Percentiles rank a stretch among this genome's conserved stretches.
These are phyloP conservation scores for Lophius piscatorius DNA, from an alignment of 2,113 vertebrate species.

Conservation along the genomic window DNA sequence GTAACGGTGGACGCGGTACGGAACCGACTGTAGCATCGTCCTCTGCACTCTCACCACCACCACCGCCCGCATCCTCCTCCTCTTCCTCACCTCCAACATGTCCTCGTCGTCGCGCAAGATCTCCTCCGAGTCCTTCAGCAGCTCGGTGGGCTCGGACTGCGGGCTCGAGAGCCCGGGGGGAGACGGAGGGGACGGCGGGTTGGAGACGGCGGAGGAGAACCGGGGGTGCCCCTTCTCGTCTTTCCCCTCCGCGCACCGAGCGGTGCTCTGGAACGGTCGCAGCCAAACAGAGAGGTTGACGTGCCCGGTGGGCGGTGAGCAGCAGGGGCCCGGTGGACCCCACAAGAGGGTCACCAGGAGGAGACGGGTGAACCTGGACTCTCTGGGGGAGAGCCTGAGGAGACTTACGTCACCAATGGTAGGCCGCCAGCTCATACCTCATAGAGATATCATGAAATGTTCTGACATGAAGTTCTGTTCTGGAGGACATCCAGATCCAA, in stretches of 20 bases:
- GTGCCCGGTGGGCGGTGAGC: conserved; percentile 68
- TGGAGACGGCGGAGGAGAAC: conserved; percentile 71
- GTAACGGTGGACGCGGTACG: conserved; percentile 68
- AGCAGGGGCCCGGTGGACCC: conserved; percentile 65
- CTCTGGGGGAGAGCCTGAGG: conserved; percentile 92
- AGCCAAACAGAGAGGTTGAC: conserved; percentile 81
- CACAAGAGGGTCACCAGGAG: conserved; percentile 85
- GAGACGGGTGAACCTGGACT: conserved; percentile 93
- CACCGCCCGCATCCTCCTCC: conserved; percentile 43
- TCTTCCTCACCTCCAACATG: conserved; percentile 77
- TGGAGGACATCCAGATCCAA: too few species aligned
- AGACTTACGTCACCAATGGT: conserved; percentile 94
- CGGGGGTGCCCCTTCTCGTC: conserved; percentile 74
- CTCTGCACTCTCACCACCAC: conserved; percentile 69
- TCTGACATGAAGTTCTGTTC: neutral
- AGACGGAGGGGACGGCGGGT: conserved; percentile 78
- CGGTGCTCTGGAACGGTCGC: conserved; percentile 89
- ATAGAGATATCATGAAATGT: neutral
- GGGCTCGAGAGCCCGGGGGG: conserved; percentile 86
- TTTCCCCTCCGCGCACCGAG: conserved; percentile 73
- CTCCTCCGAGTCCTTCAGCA: conserved; percentile 95
- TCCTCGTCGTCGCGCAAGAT: conserved; percentile 94
- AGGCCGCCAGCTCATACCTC: conserved; percentile 43
- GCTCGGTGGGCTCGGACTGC: conserved; percentile 92
- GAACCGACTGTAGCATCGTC: conserved; percentile 69